A percentile compares a stretch with the other conserved stretches of the same genome.
Conservation (phyloP, 2,888 invertebrate genomes). For the Drosophila barbarae region DNA sequence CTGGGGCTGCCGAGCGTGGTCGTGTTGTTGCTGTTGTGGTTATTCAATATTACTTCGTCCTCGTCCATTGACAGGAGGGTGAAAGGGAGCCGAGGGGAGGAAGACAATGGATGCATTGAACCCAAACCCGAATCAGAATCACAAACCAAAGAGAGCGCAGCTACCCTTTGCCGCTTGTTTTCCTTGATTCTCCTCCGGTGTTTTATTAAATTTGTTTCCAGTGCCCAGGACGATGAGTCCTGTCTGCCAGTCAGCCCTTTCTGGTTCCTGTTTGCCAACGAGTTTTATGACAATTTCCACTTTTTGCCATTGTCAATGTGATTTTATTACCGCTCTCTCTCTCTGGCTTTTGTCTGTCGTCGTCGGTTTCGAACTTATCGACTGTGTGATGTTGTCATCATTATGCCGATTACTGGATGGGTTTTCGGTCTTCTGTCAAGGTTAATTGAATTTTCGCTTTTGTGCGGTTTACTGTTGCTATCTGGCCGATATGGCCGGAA, state of each 20-base stretch:
- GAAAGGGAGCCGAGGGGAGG: slow-evolving; percentile 4
- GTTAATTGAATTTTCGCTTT: slow-evolving; percentile 66
- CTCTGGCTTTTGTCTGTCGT: slow-evolving; percentile 11
- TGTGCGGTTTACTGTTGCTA: slow-evolving; percentile 49
- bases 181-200: slow-evolving; percentile 21
- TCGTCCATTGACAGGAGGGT: slow-evolving; percentile 26
- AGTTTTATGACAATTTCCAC: slow-evolving; percentile 65
- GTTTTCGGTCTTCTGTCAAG: slow-evolving; percentile 47
- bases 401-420: slow-evolving; percentile 48
- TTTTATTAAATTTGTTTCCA: slow-evolving; percentile 72
- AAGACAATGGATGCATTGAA: slow-evolving; percentile 47
- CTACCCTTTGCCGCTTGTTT: slow-evolving; percentile 55
- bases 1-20: slow-evolving; percentile 68
- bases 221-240: slow-evolving; percentile 53
- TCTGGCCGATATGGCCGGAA: slow-evolving; percentile 52
- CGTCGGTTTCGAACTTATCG: slow-evolving; percentile 29
- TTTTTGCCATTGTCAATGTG: slow-evolving; percentile 60
- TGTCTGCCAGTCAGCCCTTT: slow-evolving; percentile 20
- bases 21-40: slow-evolving; percentile 53
- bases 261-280: slow-evolving; percentile 36
- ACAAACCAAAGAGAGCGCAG: slow-evolving; percentile 2
- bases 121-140: slow-evolving; percentile 39
- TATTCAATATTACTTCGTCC: slow-evolving; percentile 69
- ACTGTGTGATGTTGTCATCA: slow-evolving; percentile 54
- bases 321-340: slow-evolving; percentile 55